Evolutionary conservation across 2,113 vertebrate genomes (phyloP).

Genomic region (Chinchilla lanigera): DNA sequence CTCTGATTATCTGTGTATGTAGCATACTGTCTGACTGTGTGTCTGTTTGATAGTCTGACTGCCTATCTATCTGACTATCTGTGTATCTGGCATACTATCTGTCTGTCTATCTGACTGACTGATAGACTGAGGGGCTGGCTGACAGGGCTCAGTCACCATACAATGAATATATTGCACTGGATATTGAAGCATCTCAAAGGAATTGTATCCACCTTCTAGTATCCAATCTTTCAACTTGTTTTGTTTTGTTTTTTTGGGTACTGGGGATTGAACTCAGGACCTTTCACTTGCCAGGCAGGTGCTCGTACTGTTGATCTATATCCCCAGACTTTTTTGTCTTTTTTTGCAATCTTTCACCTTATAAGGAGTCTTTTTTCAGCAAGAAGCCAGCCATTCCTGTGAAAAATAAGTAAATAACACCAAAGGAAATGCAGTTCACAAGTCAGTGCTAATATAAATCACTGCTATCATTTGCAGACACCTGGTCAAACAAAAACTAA

Average conservation of each 20-base stretch:
- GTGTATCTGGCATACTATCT: neutral
- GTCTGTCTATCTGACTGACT: neutral
- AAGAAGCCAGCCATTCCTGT: neutral
- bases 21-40: neutral
- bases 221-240: neutral
- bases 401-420: conserved; percentile 4
- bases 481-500: neutral
- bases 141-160: neutral
- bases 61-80: neutral
- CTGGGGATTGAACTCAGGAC: too few relatives aligned
- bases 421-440: neutral
- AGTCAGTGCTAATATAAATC: neutral
- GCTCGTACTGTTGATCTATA: too few relatives aligned
- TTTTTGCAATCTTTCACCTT: neutral
- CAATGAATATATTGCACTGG: neutral
- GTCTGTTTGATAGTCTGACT: neutral
- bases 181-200: neutral
- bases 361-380: neutral
- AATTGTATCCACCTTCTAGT: neutral
- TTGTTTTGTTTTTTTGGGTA: too few relatives aligned
- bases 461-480: neutral
- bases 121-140: neutral
- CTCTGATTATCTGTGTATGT: neutral
- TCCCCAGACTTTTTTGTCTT: too few relatives aligned
- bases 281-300: too few relatives aligned